Percentiles rank a stretch among this genome's conserved stretches.
phyloP scores from a whole-genome alignment of 2,888 invertebrate species.

The Malacosoma neustria region DNA sequence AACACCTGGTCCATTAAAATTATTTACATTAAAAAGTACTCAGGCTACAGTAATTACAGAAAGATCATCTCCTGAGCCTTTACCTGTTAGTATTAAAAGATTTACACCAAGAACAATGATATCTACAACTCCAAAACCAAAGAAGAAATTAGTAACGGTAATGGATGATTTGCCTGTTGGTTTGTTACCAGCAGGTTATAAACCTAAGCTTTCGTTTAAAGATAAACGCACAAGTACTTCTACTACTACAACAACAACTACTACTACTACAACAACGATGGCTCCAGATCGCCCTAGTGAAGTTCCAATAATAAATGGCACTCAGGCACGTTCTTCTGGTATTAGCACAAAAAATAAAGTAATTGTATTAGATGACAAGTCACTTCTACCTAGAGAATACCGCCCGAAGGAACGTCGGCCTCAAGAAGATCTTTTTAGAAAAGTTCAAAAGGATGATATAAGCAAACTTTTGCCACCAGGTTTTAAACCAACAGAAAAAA shows the following conservation, averaged over 20 bases:
- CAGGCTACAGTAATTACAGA: slow-evolving; percentile 62
- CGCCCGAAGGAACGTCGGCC: slow-evolving; percentile 53
- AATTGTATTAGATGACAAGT: slow-evolving; percentile 68
- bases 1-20: slow-evolving; percentile 41
- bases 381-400: slow-evolving; percentile 72
- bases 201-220: slow-evolving; percentile 66
- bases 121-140: slow-evolving; percentile 60
- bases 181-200: slow-evolving; percentile 78
- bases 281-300: slow-evolving; percentile 23
- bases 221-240: slow-evolving; percentile 71
- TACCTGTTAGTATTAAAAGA: slow-evolving; percentile 78
- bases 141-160: slow-evolving; percentile 60
- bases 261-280: slow-evolving; percentile 26
- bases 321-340: slow-evolving; percentile 67
- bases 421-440: slow-evolving; percentile 53
- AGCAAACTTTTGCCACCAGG: slow-evolving; percentile 79
- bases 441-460: slow-evolving; percentile 72
- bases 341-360: slow-evolving; percentile 75
- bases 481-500: slow-evolving; percentile 67
- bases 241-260: slow-evolving; percentile 46
- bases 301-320: slow-evolving; percentile 41
- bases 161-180: slow-evolving; percentile 75
- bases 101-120: slow-evolving; percentile 72
- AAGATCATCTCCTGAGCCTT: slow-evolving; percentile 72
- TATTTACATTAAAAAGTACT: slow-evolving; percentile 69